Base-by-base conservation (phyloP, 2,888 invertebrate genomes). In the Lepas anatifera region DNA sequence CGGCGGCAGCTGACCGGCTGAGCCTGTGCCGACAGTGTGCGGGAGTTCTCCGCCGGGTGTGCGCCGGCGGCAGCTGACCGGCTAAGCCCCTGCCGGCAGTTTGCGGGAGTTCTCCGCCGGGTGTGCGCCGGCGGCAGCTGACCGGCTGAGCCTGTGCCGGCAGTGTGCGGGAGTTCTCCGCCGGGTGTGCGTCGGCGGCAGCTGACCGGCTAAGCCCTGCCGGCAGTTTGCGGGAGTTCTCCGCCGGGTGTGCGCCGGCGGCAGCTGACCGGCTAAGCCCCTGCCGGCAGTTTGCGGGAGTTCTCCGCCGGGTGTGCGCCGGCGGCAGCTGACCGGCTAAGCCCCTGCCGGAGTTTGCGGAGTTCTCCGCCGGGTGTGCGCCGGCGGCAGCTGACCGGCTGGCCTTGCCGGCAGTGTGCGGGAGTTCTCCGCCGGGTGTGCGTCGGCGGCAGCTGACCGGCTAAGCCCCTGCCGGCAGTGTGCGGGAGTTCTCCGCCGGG, bases 281-380 rank as follows among this genome's bases (percentile, higher is more conserved):
- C 70, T 72, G 69, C 72, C 77, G 78, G 18, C 76, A 84, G 91
- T 75, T 87, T 94, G 73, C 80, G 88, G 72, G 86, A 85, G 75
- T 93, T 92, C 81, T 89, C 90, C 13, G 87, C 87, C 78, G 89
- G 90, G 77, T 89, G 89, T 73, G 85, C 87, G 0, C 83, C 89
- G 69, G 84, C 85, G 73, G 85, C 89, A 83, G 92, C 92, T 2
- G 92, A 92, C 77, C 88, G 89, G 75, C 79, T 94, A 25, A 3
- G 2, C n/a, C 3, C 11, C 43, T 68, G 46, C 22, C 22, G 18
- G 43, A 8, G 3, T 22, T 16, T 22, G 22, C 11, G 72, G 86
- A 85, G 75, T 93, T 92, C 81, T 89, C 90, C 13, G 87, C 87
- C 78, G 89, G 90, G 77, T 89, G 89, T 73, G 85, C 87, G 0